These are phyloP conservation scores for Ptychadena robeensis DNA, from an alignment of 2,797 vertebrate species.

Conservation along the genomic window DNA sequence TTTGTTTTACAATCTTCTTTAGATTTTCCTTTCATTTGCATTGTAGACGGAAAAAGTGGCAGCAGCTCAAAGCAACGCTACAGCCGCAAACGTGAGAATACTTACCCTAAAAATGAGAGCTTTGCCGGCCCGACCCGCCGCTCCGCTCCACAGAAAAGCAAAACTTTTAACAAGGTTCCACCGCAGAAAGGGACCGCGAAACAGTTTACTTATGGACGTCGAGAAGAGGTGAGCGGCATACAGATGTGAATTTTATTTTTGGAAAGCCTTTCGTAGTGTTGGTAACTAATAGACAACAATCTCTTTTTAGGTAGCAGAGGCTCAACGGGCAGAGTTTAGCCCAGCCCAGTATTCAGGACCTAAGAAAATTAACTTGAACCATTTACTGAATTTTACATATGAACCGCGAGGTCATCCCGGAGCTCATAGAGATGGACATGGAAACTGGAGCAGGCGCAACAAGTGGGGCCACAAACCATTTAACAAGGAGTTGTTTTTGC, in stretches of 20 bases:
- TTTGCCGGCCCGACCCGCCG: slow-evolving; percentile 86
- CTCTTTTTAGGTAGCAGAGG: slow-evolving; percentile 90
- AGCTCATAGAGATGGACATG: slow-evolving; percentile 80
- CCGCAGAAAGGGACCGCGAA: slow-evolving; percentile 86
- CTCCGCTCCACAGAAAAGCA: slow-evolving; percentile 98
- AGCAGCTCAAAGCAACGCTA: slow-evolving; percentile 89
- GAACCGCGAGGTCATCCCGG: slow-evolving; percentile 90
- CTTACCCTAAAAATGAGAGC: slow-evolving; percentile 89
- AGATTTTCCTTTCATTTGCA: neutral
- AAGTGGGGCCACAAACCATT: slow-evolving; percentile 98
- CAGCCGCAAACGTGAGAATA: slow-evolving; percentile 91
- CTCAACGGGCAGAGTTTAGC: slow-evolving; percentile 95
- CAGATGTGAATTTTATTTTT: neutral
- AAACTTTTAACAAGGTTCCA: slow-evolving; percentile 98
- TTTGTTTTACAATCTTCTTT: neutral
- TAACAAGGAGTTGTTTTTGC: slow-evolving; percentile 97
- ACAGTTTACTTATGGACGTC: slow-evolving; percentile 79
- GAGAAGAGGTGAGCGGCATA: slow-evolving; percentile 88
- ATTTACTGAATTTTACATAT: slow-evolving; percentile 98
- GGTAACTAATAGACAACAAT: neutral
- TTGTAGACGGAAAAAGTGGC: slow-evolving; percentile 82
- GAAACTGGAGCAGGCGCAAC: slow-evolving; percentile 93
- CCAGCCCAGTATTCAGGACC: slow-evolving; percentile 97
- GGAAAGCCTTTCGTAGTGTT: slow-evolving; percentile 7
- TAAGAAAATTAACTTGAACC: slow-evolving; percentile 97